Conservation (phyloP, 1,140 invertebrate species). For the Tetragonula clypearis region DNA sequence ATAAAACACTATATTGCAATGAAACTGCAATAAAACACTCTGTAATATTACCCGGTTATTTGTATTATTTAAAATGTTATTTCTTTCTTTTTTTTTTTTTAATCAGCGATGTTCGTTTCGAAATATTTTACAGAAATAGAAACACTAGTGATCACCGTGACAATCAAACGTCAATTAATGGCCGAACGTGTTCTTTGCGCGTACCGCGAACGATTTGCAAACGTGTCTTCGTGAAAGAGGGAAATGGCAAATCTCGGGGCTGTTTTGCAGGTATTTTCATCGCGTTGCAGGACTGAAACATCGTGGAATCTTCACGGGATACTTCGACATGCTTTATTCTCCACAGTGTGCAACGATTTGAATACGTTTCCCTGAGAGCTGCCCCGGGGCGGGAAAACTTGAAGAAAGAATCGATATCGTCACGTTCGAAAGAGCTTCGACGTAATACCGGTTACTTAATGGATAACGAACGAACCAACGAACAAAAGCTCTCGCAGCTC, state of each 20-base stretch:
- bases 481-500: not conserved
- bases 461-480: conserved; percentile 11
- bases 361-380: conserved; percentile 31
- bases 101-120: too few species aligned
- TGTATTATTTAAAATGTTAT: too few species aligned
- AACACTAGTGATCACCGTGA: too few species aligned
- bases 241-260: not conserved
- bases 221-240: not conserved
- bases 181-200: not conserved
- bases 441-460: conserved; percentile 23
- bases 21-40: too few species aligned
- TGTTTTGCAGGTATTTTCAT: not conserved
- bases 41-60: too few species aligned
- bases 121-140: too few species aligned
- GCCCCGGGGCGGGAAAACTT: not conserved
- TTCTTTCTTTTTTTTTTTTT: too few species aligned
- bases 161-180: not conserved
- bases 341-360: conserved; percentile 8
- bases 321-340: conserved; percentile 11
- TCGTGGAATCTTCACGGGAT: not conserved
- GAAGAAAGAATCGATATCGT: conserved; percentile 19
- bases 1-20: too few species aligned
- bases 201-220: not conserved
- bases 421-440: not conserved
- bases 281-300: not conserved